These are phyloP conservation scores for Gadopsis marmoratus DNA, from an alignment of 2,797 vertebrate genomes.

Conservation along the genomic window DNA sequence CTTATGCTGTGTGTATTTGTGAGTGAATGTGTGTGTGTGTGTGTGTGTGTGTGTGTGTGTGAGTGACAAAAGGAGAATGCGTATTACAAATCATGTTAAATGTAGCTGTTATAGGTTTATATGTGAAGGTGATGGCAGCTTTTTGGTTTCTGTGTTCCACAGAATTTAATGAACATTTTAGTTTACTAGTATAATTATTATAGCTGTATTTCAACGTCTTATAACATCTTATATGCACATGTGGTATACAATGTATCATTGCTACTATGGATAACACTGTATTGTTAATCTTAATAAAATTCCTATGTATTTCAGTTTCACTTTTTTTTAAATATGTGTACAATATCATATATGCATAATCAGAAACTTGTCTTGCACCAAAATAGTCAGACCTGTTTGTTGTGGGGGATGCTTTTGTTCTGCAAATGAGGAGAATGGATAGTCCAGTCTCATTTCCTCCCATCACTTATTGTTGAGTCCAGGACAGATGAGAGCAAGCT, in stretches of 20 bases:
- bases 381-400: not conserved
- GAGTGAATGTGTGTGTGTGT: not conserved
- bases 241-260: not conserved
- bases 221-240: not conserved
- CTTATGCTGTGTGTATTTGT: slow-evolving; percentile 10
- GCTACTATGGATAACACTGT: not conserved
- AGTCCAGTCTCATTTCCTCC: not conserved
- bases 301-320: not conserved
- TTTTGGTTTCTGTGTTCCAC: not conserved
- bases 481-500: not conserved
- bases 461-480: not conserved
- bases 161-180: not conserved
- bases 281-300: slow-evolving; percentile 34
- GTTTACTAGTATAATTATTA: slow-evolving; percentile 7
- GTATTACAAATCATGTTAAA: not conserved
- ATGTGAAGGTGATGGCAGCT: slow-evolving; percentile 30
- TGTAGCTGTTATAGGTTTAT: not conserved
- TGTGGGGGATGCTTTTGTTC: not conserved
- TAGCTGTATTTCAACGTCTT: not conserved
- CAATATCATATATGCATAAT: too few relatives aligned
- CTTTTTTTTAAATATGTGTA: too few relatives aligned
- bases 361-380: not conserved
- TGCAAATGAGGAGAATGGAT: not conserved
- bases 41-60: not conserved
- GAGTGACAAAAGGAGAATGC: not conserved